Evolutionary conservation across 2,113 vertebrate genomes (phyloP), one percentile per base, ranked within the genome.

Genomic region (cattle (Bos taurus)): DNA sequence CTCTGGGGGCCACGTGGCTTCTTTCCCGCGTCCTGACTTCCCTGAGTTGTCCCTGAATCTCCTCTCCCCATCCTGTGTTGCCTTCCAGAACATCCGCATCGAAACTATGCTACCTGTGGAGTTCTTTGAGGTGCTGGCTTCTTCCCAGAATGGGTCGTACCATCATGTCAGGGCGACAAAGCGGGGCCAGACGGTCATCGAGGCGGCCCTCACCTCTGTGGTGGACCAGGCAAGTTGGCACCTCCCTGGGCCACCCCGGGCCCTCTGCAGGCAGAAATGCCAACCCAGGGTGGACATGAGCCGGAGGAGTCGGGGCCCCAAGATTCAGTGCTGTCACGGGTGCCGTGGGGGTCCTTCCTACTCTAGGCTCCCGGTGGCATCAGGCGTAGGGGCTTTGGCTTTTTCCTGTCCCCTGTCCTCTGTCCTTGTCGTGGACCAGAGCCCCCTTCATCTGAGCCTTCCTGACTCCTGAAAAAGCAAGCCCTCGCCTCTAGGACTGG

Each of bases 71-170:
- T 52, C 54, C 30, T 33, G 1, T 87, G 77, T 95, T 21, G 17
- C 95, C 48, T 98, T 99, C 91, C 98, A 99, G 99, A 99, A 99
- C 98, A 98, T 99, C 90, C 99, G 99, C 88, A 99, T 99, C 60
- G 98, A 98, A 60, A 96, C 99, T 0, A 60, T 81, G 40, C 99
- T 99, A 89, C 99, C 99, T 25, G 52, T 33, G 0, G 99, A 99
- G 60, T 99, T 99, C 97, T 99, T 99, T 96, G 98, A 99, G 95
- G 98, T 99, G 60, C 96, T 99, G 88, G 96, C 99, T 4, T 99
- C 99, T 1, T 99, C 99, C 88, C 64, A 99, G 96, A 99, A 99
- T 71, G 99, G 99, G 52, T 99, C 99, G 0, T 99, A 99, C 92
- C 99, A 99, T 95, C 98, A 97, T 0, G 98, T 99, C 95, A 99